Evolutionary conservation across 2,113 vertebrate species (phyloP), one percentile per base, ranked within the genome.

Genomic region (Sinocyclocheilus anophthalmus): DNA sequence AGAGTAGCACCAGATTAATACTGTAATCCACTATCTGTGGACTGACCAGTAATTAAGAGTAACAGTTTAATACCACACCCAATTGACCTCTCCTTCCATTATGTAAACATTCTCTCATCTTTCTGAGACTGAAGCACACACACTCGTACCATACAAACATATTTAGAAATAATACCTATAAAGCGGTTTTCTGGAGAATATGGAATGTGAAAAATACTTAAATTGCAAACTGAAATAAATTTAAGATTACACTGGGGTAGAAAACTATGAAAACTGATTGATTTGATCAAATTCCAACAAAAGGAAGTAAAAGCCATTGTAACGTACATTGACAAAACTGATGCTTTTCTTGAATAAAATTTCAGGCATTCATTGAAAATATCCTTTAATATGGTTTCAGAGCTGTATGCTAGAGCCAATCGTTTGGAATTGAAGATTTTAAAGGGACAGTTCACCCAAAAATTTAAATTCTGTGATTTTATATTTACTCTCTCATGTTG

Each of bases 1-100:
- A 78, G 80, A 39, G 63, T 84, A 88, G 85, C 88, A 88, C 88
- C 88, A 84, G 33, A 86, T 84, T 2, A 50, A 76, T 10, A 57
- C 20, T 75, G 26, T 2, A 26, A 67, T 30, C 37, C 61, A 14
- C 63, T 3, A 57, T 59, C 53, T n/a, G 39, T 16, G 79, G 20
- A 70, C 76, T 37, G 42, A 26, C 76, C 30, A 48, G 18, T 42
- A 77, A 76, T 65, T 55, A 85, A 78, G 14, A 30, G 59, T 2
- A 59, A 57, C 13, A 42, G 11, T 85, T 80, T 20, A 70, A 42
- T 39, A 69, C 16, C 24, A 53, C 73, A 33, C 24, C 0, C 20
- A 61, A 13, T 61, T 33, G 3, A 65, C 50, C 26, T 26, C 20
- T 57, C 14, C 14, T 50, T 69, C 42, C 24, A 57, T 42, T 79